Evolutionary conservation across 2,797 vertebrate genomes (phyloP).

Genomic region (Tadarida brasiliensis): DNA sequence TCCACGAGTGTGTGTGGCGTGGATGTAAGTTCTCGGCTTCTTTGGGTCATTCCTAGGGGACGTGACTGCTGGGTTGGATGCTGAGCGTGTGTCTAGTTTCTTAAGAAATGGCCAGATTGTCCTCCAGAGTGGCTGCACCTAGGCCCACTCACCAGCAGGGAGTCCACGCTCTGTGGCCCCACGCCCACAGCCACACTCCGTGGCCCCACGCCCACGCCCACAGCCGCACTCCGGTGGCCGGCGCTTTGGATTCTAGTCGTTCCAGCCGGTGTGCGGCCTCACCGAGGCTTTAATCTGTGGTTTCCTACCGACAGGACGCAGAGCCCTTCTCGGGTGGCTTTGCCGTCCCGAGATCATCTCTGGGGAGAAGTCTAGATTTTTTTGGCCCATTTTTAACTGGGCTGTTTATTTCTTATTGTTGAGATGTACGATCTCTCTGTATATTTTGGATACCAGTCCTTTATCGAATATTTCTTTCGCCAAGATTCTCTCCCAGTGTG

Average conservation of each 20-base stretch:
- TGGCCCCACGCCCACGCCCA: too few species aligned
- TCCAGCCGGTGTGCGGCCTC: neutral
- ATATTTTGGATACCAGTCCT: neutral
- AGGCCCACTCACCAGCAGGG: too few species aligned
- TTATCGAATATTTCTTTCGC: neutral
- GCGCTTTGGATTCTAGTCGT: too few species aligned
- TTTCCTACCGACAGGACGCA: neutral
- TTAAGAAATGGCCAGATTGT: neutral
- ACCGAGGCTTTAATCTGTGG: neutral
- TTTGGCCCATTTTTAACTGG: neutral
- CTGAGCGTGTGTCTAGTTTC: neutral
- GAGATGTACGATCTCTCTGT: neutral
- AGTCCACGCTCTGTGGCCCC: too few species aligned
- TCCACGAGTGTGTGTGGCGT: neutral
- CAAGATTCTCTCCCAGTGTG: neutral
- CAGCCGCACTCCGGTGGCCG: too few species aligned
- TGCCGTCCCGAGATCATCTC: neutral
- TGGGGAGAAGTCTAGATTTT: neutral
- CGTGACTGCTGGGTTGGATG: neutral
- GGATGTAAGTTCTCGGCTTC: neutral
- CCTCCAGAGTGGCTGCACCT: neutral
- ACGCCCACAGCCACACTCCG: too few species aligned
- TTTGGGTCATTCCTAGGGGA: neutral
- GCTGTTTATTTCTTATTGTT: neutral
- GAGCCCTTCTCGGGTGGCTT: neutral